phyloP scores from a whole-genome alignment of 2,113 vertebrate species.

The Solea solea region DNA sequence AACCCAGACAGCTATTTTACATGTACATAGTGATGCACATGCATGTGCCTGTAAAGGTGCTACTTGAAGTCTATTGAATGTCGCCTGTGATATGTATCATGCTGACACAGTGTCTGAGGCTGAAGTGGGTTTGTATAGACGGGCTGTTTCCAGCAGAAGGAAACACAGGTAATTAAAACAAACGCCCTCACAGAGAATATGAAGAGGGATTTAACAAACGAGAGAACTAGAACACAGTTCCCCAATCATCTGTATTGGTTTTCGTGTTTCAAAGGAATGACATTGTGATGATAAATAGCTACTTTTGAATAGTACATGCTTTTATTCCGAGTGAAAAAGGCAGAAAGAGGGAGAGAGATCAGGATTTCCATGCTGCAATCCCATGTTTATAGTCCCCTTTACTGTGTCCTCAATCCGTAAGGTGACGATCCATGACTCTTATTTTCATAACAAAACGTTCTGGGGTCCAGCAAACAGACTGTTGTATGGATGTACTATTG shows the following conservation, averaged over 20 bases:
- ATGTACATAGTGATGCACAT: slow-evolving; percentile 48
- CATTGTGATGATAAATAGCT: slow-evolving; percentile 55
- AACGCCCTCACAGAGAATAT: slow-evolving; percentile 47
- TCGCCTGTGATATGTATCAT: slow-evolving; percentile 45
- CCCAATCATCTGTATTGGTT: slow-evolving; percentile 8
- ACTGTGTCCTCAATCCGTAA: slow-evolving; percentile 76
- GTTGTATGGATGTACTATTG: slow-evolving; percentile 85
- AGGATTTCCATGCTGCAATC: slow-evolving; percentile 64
- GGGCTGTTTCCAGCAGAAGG: slow-evolving; percentile 44
- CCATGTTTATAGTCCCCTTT: slow-evolving; percentile 63
- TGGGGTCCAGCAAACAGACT: slow-evolving; percentile 80
- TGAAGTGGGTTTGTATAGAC: slow-evolving; percentile 42
- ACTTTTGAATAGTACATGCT: slow-evolving; percentile 39
- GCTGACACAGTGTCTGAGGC: slow-evolving; percentile 57
- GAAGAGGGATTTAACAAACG: slow-evolving; percentile 46
- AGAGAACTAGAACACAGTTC: slow-evolving; percentile 31
- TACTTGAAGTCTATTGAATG: slow-evolving; percentile 56
- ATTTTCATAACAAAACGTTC: slow-evolving; percentile 76
- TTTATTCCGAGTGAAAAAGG: slow-evolving; percentile 41
- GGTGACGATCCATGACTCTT: slow-evolving; percentile 74
- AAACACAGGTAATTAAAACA: slow-evolving; percentile 69
- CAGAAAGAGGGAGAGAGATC: slow-evolving; percentile 20
- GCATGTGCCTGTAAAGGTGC: slow-evolving; percentile 53
- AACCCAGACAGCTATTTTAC: slow-evolving; percentile 65
- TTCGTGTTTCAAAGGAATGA: slow-evolving; percentile 48